Base-by-base conservation (phyloP, 2,888 invertebrate species). In the Microctonus hyperodae region DNA sequence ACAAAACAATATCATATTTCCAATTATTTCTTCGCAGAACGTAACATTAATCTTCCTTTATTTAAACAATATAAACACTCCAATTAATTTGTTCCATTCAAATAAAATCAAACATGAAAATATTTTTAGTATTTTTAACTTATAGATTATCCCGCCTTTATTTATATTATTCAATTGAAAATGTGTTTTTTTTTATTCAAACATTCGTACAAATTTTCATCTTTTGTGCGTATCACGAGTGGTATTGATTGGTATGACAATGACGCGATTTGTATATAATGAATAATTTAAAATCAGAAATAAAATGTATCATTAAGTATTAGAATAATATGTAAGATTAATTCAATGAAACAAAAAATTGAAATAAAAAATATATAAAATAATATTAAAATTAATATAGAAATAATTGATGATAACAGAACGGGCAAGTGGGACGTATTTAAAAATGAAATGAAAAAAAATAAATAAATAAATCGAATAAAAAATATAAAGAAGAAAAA, bases 271-370 rank as follows among this genome's bases (percentile, higher is more conserved):
- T 67, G 53, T 67, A 62, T 40, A 64, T 65, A 61, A 44, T 58
- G 64, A 53, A 58, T 33, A 66, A 57, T 10, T 55, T 55, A 57
- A 67, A 66, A 56, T 37, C 55, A 53, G 65, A 60, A 44, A 65
- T 63, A 58, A 55, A 44, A 69, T 81, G 79, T 81, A 81, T 79
- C 79, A 76, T 79, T 78, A 77, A 77, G 76, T 75, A 79, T 76
- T 78, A 78, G 75, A 74, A 73, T 73, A 76, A 79, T 73, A 57
- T 33, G 22, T 72, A 73, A 72, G 70, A 65, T 67, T 65, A 56
- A 68, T 68, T 44, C 59, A 65, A 57, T 20, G 44, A 7, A 44
- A n/a, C 16, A 20, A 20, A 44, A 44, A 44, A 44, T 7, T 20
- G 44, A 44, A 44, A 16, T 44, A 20, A 31, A n/a, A n/a, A 72